Base-by-base conservation (phyloP, 37 sponge, comb jelly and placozoan species). In the Theonella swinhoei region DNA sequence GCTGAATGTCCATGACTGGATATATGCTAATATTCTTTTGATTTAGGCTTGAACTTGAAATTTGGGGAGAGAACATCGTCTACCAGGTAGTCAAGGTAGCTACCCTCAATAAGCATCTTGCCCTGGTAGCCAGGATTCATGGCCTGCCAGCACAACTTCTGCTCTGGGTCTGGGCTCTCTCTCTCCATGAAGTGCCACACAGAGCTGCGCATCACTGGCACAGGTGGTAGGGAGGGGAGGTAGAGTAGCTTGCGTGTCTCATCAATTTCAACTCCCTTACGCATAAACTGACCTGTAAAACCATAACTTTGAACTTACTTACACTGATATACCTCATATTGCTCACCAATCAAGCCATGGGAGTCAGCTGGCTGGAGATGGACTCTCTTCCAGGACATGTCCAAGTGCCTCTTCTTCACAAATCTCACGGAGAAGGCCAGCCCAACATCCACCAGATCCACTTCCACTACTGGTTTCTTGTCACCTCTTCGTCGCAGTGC, bases 111-210 rank as follows among this genome's bases (percentile, higher is more conserved):
- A 62, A 81, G 82, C 60, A 5, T 54, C 72, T 81, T 81, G 20
- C 82, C 82, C 72, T 81, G 82, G 60, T 81, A 81, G 62, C 82
- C 82, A 36, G 72, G 82, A 39, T 81, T 81, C 82, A 81, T 81
- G 82, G 82, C 82, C 39, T 42, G 70, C 82, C 82, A 81, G 62
- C 82, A 81, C 22, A 81, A 37, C 54, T 47, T 47, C 72, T 81
- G 36, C 4, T 81, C 82, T 47, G 54, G 54, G 0, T 71, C 82
- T 7, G 72, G 39, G 14, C 31, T 37, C 63, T 81, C 82, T 34
- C 82, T 70, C 82, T 81, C 82, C 82, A 81, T 81, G 38, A 70
- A 81, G 82, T 71, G 72, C 82, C 82, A 81, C 25, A 70, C 72
- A 33, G 82, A 70, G 36, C 69, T 81, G 54, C 82, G 37, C 82